Evolutionary conservation across 2,888 invertebrate species (phyloP).

Genomic region (Heliconius aoede): DNA sequence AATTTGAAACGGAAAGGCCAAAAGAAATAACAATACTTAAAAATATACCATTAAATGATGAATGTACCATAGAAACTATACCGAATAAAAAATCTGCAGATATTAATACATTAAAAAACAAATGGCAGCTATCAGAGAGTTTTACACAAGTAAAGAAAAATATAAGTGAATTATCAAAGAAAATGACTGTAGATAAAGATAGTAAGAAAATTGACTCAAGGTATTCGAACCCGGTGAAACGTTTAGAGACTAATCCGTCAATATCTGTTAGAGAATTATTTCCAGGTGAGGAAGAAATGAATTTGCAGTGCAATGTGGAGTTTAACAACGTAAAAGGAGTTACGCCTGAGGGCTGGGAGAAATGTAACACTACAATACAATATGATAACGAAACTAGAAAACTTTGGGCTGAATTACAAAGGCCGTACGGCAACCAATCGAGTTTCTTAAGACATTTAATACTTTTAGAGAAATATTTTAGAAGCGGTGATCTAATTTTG

Average conservation of each 20-base stretch:
- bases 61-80: conserved; percentile 84
- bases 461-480: conserved; percentile 91
- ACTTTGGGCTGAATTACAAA: conserved; percentile 91
- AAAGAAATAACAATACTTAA: conserved; percentile 63
- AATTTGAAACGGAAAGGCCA: conserved; percentile 61
- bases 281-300: conserved; percentile 93
- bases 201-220: conserved; percentile 74
- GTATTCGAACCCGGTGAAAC: conserved; percentile 85
- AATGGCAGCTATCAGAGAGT: conserved; percentile 81
- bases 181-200: conserved; percentile 67
- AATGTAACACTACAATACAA: conserved; percentile 90
- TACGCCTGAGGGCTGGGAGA: conserved; percentile 93
- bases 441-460: conserved; percentile 92
- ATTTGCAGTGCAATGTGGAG: conserved; percentile 89
- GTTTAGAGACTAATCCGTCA: conserved; percentile 90
- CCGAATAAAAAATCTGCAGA: conserved; percentile 77
- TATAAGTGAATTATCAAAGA: conserved; percentile 77
- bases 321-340: conserved; percentile 88
- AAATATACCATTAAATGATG: conserved; percentile 82
- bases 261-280: conserved; percentile 91
- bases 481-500: conserved; percentile 90
- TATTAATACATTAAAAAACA: conserved; percentile 78
- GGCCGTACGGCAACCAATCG: conserved; percentile 94
- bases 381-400: conserved; percentile 92
- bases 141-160: conserved; percentile 81